Evolutionary conservation across 1,140 invertebrate genomes (phyloP).

Genomic region (Fopius arisanus): DNA sequence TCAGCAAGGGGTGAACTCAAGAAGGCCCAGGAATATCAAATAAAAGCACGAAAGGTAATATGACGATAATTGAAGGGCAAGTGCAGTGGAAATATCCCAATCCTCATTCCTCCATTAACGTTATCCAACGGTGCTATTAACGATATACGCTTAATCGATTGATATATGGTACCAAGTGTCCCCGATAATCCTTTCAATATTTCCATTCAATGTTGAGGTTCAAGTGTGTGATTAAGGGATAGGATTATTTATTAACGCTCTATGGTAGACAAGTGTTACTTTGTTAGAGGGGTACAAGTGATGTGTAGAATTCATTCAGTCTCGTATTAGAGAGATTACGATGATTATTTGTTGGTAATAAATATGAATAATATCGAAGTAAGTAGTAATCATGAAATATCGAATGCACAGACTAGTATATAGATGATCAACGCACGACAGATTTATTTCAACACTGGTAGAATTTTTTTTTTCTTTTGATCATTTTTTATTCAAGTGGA

Average conservation of each 20-base stretch:
- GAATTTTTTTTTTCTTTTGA: background rate
- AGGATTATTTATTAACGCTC: slow-evolving; percentile 1
- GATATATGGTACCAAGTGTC: background rate
- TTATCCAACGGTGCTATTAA: background rate
- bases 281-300: slow-evolving; percentile 15
- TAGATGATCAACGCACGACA: background rate
- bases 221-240: background rate
- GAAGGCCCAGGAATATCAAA: slow-evolving; percentile 82
- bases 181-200: background rate
- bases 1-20: slow-evolving; percentile 79
- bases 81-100: background rate
- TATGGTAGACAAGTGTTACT: slow-evolving; percentile 10
- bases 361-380: slow-evolving; percentile 13
- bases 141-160: background rate
- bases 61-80: background rate
- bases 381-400: slow-evolving; percentile 24
- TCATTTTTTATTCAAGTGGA: background rate
- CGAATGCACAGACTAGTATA: slow-evolving; percentile 10
- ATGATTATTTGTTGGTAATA: background rate
- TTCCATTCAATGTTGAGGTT: background rate
- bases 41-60: slow-evolving; percentile 89
- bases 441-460: background rate
- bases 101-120: background rate
- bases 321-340: slow-evolving; percentile 6
- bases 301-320: background rate